Evolutionary conservation across 2,113 vertebrate species (phyloP), one percentile per base, ranked within the genome.

Genomic region (Phaetusa simplex): DNA sequence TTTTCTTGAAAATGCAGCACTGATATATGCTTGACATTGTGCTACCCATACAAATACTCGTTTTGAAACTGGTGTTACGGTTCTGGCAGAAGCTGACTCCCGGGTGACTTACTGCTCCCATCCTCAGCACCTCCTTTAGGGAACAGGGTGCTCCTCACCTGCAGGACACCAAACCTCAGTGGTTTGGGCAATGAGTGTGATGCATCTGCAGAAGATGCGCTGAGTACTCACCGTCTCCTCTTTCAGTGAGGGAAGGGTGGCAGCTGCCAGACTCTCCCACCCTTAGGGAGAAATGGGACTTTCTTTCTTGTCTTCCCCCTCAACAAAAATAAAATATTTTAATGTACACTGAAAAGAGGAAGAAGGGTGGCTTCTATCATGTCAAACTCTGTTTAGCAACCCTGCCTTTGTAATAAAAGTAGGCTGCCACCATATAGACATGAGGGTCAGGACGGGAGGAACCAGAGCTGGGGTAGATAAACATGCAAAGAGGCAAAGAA

Each of bases 271-370:
- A 84, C 27, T 94, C 73, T 95, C 95, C 87, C 47, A 87, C 80
- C 27, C 43, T 94, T 87, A 95, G 85, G 88, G 73, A 96, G 82
- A 96, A 94, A 96, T 58, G 42, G 78, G 85, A 96, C 30, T 95
- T 95, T 95, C 91, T 96, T 92, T 97, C 76, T 78, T 0, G 6
- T 92, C 89, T 97, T 97, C 95, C 90, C 14, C 91, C 93, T 96
- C 97, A 95, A 96, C 42, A 93, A 94, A 97, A 95, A 92, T 93
- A 94, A 84, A 93, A 95, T 38, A 94, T 83, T 94, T 90, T 64
- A 77, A 93, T 74, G 30, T 64, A 74, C 23, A 23, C 86, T 58
- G 78, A 76, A 84, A 91, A 82, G 22, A 89, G 26, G 15, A 43
- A 58, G 91, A 89, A 86, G 9, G 9, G 22, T 56, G 64, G 59